Percentiles rank a stretch among this genome's conserved stretches.
phyloP scores from a whole-genome alignment of 1,140 invertebrate genomes.

The Tetragnatha versicolor region DNA sequence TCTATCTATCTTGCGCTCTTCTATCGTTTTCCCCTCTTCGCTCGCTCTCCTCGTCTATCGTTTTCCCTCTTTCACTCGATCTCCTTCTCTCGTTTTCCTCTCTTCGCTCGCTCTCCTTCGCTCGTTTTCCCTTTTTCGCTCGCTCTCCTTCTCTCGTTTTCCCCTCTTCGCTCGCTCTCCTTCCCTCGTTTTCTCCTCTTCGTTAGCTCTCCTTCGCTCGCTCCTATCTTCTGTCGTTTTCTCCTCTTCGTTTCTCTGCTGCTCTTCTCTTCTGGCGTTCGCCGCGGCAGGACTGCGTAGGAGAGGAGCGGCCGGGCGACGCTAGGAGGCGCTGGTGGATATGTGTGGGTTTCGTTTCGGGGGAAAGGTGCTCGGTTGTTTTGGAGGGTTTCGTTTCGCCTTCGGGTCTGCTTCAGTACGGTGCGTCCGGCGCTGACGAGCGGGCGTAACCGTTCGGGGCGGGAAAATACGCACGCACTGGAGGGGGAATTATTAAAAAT shows the following conservation, averaged over 20 bases:
- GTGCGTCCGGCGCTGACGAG: not conserved
- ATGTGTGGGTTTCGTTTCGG: no score
- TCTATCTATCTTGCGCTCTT: conserved; percentile 36
- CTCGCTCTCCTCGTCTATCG: not conserved
- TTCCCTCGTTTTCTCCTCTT: not conserved
- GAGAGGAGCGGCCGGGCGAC: conserved; percentile 21
- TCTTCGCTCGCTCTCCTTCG: not conserved
- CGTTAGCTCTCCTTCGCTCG: not conserved
- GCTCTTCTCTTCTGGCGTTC: not conserved
- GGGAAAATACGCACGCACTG: not conserved
- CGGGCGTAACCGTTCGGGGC: not conserved
- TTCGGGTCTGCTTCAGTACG: not conserved
- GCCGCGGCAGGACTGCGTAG: conserved; percentile 15
- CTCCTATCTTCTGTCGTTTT: not conserved
- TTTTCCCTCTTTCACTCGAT: not conserved
- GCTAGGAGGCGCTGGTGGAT: conserved; percentile 14
- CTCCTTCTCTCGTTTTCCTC: not conserved
- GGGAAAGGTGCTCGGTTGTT: no score
- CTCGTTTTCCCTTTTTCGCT: not conserved
- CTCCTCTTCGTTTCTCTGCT: not conserved
- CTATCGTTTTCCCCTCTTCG: not conserved
- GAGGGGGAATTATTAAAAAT: no score
- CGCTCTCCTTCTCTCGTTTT: not conserved
- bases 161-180: not conserved
- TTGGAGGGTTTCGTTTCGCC: not conserved